Base-by-base conservation (phyloP, 2,113 vertebrate genomes). In the Sclerurus mexicanus region DNA sequence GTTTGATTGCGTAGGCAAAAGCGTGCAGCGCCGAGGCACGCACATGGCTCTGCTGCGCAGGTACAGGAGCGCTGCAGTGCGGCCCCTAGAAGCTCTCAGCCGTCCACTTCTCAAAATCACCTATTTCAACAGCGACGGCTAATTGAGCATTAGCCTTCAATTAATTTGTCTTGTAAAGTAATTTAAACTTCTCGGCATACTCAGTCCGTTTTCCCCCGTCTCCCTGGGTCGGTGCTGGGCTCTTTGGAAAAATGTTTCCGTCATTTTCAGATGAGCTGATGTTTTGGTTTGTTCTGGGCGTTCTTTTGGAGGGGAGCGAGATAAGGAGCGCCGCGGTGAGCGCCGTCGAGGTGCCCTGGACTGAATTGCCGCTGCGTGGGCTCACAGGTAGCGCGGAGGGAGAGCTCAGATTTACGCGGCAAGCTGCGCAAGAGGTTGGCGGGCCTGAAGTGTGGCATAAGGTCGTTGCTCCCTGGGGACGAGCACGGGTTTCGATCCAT, bases 191-290 rank as follows among this genome's bases (percentile, higher is more conserved):
- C 62, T 37, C 46, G 30, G 11, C 12, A 1, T 5, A 33, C 9
- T 50, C 52, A 8, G 25, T 7, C 47, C 17, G 0, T 59, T 75
- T 73, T 0, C 0, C 21, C 21, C 30, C 4, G 1, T 15, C 35
- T 63, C 60, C 23, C 14, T 10, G 15, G 3, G 44, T 12, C 18
- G 71, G 42, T 64, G n/a, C 60, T 1, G 4, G 33, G 25, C 2
- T 2, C 0, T 7, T 5, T 31, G 33, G 50, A 18, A 37, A 31
- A 76, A 60, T 7, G 30, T 6, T 47, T 22, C 12, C 0, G 0
- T 39, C 40, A 5, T 21, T 77, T 58, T 9, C 27, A 52, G 39
- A 40, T 30, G 42, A 1, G 12, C 39, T 24, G 4, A 6, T 68
- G 2, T 35, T 53, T 35, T 40, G 9, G 12, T 58, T 81, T 30